These are phyloP conservation scores for Drosophila saltans DNA, from an alignment of 1,140 invertebrate species.

Conservation along the genomic window DNA sequence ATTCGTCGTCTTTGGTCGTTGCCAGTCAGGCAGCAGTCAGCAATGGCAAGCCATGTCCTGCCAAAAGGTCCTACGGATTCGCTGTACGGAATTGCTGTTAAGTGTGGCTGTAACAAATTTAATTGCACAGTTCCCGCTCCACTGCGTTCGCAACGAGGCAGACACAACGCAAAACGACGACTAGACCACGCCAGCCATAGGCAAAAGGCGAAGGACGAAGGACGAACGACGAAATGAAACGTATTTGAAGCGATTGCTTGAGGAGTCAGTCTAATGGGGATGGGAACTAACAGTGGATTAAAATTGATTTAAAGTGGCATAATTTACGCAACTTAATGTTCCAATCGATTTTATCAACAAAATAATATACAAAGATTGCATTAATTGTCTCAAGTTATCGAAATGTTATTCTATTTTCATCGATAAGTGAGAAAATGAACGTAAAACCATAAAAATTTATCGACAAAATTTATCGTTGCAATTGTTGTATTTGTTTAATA, in stretches of 20 bases:
- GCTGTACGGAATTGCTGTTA: slow-evolving; percentile 40
- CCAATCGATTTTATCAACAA: neutral
- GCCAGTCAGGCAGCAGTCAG: neutral
- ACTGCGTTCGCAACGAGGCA: slow-evolving; percentile 4
- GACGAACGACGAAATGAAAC: neutral
- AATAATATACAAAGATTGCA: neutral
- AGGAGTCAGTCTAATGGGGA: too few species aligned
- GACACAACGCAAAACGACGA: slow-evolving; percentile 3
- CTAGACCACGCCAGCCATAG: neutral
- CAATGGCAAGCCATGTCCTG: neutral
- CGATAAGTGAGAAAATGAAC: too few species aligned
- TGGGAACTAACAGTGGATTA: neutral
- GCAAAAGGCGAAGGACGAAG: neutral
- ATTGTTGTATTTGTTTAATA: too few species aligned
- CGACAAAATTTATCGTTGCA: too few species aligned
- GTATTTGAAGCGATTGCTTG: too few species aligned
- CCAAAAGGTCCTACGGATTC: slow-evolving; percentile 2
- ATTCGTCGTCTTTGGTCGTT: slow-evolving; percentile 34
- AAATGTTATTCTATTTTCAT: too few species aligned
- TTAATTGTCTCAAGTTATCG: neutral
- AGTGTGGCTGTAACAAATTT: slow-evolving; percentile 55
- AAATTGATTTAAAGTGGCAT: slow-evolving; percentile 6
- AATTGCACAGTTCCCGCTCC: slow-evolving; percentile 43
- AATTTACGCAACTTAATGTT: neutral
- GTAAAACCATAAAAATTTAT: too few species aligned